These are phyloP conservation scores for Halcyon badia DNA, from an alignment of 2,797 vertebrate species.

Conservation along the genomic window DNA sequence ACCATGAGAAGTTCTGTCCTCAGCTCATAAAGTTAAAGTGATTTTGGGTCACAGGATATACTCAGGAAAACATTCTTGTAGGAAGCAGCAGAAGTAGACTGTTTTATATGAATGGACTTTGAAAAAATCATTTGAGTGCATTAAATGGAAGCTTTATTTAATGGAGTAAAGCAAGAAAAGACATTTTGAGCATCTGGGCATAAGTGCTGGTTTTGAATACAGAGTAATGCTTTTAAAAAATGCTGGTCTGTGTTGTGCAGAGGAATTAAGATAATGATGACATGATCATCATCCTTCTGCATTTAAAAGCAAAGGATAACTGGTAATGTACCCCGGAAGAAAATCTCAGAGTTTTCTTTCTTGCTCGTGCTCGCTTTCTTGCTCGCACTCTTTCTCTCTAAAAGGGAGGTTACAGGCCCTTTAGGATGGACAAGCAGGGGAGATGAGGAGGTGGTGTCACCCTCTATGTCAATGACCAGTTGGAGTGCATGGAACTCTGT, in stretches of 20 bases:
- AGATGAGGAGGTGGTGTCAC: no score
- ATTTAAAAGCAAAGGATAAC: neutral
- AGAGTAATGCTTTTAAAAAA: neutral
- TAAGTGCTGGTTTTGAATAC: neutral
- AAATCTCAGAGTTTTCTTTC: neutral
- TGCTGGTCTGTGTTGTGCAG: neutral
- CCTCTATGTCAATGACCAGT: neutral
- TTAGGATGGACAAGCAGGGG: no score
- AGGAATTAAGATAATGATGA: neutral
- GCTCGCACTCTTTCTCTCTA: no score
- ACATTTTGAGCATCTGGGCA: neutral
- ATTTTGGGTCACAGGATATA: neutral
- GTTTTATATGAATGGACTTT: neutral
- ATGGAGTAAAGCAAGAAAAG: neutral
- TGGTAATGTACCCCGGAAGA: neutral
- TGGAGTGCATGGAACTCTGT: neutral
- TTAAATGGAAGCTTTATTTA: conserved; percentile 2
- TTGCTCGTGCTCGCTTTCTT: neutral
- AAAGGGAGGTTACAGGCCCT: no score
- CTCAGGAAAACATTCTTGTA: neutral
- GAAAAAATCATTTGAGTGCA: neutral
- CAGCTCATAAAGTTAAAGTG: neutral
- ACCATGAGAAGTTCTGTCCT: neutral
- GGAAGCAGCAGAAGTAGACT: neutral
- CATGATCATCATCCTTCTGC: neutral